Conservation (phyloP, 2,888 invertebrate genomes). For the Meiosimyza decipiens region DNA sequence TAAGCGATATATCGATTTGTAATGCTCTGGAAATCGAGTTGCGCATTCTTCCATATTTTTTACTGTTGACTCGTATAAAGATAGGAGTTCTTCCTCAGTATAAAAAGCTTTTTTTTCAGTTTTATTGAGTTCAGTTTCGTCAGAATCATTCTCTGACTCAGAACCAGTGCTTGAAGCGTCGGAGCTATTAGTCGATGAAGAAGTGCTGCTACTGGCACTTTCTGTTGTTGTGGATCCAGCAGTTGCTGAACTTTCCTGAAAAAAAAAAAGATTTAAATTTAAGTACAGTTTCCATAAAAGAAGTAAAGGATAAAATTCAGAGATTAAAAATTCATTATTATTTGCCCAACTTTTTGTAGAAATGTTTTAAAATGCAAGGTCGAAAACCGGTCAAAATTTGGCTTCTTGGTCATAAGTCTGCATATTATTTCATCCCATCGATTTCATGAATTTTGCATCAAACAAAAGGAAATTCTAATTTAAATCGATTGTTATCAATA, state of each 20-base stretch:
- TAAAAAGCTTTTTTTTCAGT: slow-evolving; percentile 50
- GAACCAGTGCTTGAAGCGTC: slow-evolving; percentile 68
- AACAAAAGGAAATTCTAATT: too few species aligned
- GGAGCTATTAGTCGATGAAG: slow-evolving; percentile 66
- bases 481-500: too few species aligned
- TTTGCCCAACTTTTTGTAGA: too few species aligned
- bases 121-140: slow-evolving; percentile 46
- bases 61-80: slow-evolving; percentile 76
- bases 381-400: too few species aligned
- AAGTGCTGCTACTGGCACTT: slow-evolving; percentile 54
- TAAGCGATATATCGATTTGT: slow-evolving; percentile 90
- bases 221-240: slow-evolving; percentile 33
- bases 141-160: slow-evolving; percentile 62
- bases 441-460: too few species aligned
- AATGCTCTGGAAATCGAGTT: slow-evolving; percentile 88
- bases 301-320: not conserved
- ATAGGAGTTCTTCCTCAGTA: slow-evolving; percentile 59
- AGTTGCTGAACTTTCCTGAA: slow-evolving; percentile 37
- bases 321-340: too few species aligned
- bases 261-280: not conserved
- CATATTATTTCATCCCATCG: too few species aligned
- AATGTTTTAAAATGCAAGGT: too few species aligned
- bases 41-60: slow-evolving; percentile 87
- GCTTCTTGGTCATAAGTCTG: too few species aligned
- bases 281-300: not conserved